Percentiles rank a stretch among this genome's conserved stretches.
These are phyloP conservation scores for Echiichthys vipera DNA, from an alignment of 2,797 vertebrate genomes.

Conservation along the genomic window DNA sequence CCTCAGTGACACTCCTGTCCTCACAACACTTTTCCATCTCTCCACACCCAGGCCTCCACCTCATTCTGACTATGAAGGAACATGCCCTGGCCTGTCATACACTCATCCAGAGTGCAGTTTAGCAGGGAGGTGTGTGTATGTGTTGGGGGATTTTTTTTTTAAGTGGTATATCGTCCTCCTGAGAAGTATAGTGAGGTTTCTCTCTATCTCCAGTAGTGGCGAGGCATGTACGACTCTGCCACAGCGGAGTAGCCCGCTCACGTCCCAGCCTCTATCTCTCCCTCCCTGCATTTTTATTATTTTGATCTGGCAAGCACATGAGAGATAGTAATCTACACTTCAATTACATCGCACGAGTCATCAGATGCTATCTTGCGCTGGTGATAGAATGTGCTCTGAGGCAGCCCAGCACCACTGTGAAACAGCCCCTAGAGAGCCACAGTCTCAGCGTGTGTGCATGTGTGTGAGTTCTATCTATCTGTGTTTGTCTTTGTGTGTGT, in stretches of 20 bases:
- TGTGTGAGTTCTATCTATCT: slow-evolving; percentile 44
- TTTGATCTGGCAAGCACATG: slow-evolving; percentile 82
- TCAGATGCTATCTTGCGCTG: slow-evolving; percentile 83
- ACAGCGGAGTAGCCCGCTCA: slow-evolving; percentile 64
- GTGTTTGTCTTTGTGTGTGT: slow-evolving; percentile 40
- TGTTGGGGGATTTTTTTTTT: slow-evolving; percentile 64
- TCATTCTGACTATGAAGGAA: slow-evolving; percentile 62
- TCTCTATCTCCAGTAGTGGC: slow-evolving; percentile 60
- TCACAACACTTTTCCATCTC: slow-evolving; percentile 69
- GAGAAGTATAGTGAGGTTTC: slow-evolving; percentile 64
- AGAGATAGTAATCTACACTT: slow-evolving; percentile 86
- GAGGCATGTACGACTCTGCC: slow-evolving; percentile 52
- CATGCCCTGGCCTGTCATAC: slow-evolving; percentile 75
- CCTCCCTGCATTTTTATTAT: slow-evolving; percentile 77
- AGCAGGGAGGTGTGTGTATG: slow-evolving; percentile 14
- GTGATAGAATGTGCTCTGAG: slow-evolving; percentile 83
- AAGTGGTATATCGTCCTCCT: slow-evolving; percentile 66
- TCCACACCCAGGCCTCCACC: slow-evolving; percentile 59
- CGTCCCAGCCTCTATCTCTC: slow-evolving; percentile 58
- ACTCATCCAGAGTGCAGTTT: slow-evolving; percentile 61
- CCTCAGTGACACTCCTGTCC: slow-evolving; percentile 65
- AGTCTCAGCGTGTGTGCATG: slow-evolving; percentile 65
- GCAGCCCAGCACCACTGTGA: slow-evolving; percentile 79
- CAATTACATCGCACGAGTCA: slow-evolving; percentile 84
- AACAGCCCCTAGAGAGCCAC: slow-evolving; percentile 76